A percentile compares a stretch with the other conserved stretches of the same genome.
Conservation (phyloP, 23 tunicate genomes). For the Ciona savignyi region DNA sequence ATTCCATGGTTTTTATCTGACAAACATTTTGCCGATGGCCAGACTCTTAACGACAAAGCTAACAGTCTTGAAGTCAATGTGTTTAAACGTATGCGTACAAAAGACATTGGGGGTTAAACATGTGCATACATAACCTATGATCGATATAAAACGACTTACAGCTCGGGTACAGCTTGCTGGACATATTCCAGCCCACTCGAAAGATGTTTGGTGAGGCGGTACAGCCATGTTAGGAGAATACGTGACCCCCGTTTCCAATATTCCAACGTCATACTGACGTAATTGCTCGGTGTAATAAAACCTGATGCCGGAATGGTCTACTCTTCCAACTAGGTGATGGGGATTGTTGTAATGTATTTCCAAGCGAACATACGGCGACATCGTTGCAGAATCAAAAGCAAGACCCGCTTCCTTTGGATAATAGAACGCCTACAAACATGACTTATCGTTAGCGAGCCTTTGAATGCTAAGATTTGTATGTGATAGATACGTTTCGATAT, state of each 20-base stretch:
- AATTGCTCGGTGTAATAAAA: conserved; percentile 36
- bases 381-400: conserved; percentile 11
- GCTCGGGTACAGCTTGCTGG: conserved; percentile 38
- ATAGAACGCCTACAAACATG: conserved; percentile 26
- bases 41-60: no score
- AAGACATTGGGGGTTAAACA: no score
- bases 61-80: no score
- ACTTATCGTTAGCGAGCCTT: no score
- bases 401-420: conserved; percentile 80
- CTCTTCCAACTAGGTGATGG: background rate
- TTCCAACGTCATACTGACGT: conserved; percentile 53
- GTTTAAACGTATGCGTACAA: no score
- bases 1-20: no score
- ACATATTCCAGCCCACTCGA: conserved; percentile 52
- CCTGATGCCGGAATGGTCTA: conserved; percentile 56
- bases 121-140: no score
- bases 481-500: no score
- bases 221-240: conserved; percentile 58
- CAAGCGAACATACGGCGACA: conserved; percentile 44
- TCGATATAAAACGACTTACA: conserved; percentile 18
- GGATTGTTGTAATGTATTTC: conserved; percentile 89
- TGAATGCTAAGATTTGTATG: no score
- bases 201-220: conserved; percentile 41
- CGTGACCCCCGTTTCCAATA: conserved; percentile 55
- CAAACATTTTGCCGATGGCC: no score